Conservation (phyloP, 2,113 vertebrate species). For the Malurus elegans region DNA sequence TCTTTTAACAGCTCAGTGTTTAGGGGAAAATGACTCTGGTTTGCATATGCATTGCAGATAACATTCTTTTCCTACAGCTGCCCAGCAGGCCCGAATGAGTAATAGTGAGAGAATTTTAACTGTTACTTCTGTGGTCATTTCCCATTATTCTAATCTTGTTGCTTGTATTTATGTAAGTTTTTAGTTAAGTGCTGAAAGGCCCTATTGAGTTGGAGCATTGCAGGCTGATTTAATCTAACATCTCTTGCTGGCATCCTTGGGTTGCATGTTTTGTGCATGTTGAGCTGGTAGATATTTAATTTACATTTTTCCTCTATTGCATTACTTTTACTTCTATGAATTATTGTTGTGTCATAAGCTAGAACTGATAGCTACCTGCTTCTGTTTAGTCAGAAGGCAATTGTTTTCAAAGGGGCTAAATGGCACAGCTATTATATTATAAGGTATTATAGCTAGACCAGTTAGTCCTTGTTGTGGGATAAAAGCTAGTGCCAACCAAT, state of each 20-base stretch:
- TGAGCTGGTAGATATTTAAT: not conserved
- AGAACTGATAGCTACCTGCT: not conserved
- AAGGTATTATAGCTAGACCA: not conserved
- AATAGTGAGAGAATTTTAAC: not conserved
- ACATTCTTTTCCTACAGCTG: not conserved
- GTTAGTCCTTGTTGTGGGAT: not conserved
- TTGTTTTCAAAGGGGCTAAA: not conserved
- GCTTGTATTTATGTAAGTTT: not conserved
- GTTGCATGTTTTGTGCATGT: not conserved
- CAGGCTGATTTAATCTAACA: not conserved
- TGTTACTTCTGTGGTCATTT: not conserved
- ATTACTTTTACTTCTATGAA: not conserved
- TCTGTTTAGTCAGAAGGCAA: not conserved
- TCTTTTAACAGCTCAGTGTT: not conserved
- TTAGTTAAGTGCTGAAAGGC: not conserved
- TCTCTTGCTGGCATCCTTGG: not conserved
- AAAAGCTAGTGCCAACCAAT: not conserved
- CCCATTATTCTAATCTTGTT: not conserved
- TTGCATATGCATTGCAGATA: not conserved
- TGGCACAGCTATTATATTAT: not conserved
- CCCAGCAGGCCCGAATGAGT: not conserved
- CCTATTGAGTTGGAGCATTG: not conserved
- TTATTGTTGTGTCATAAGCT: not conserved
- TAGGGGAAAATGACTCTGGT: not conserved
- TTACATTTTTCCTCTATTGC: accelerated